Evolutionary conservation across 2,888 invertebrate species (phyloP).

Genomic region (Carcina quercana): DNA sequence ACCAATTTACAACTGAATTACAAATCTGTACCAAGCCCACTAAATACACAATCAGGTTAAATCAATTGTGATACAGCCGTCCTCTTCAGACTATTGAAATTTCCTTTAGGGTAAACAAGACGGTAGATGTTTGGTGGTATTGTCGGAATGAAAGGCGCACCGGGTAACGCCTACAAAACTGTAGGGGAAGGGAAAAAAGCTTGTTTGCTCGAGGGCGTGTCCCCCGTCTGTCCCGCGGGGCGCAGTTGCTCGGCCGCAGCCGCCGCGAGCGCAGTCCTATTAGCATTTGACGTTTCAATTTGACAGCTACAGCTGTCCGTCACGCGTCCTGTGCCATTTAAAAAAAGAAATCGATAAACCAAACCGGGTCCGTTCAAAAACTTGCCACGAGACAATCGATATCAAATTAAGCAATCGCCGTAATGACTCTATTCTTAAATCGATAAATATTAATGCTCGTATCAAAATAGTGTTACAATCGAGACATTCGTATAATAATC

Average conservation of each 20-base stretch:
- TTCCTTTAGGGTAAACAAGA: conserved; percentile 24
- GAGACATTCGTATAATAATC: conserved; percentile 30
- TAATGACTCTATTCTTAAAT: conserved; percentile 28
- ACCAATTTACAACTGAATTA: conserved; percentile 71
- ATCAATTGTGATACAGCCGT: conserved; percentile 49
- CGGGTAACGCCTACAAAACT: conserved; percentile 53
- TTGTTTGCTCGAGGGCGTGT: conserved; percentile 65
- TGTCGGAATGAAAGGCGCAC: conserved; percentile 38
- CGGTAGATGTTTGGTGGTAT: conserved; percentile 24
- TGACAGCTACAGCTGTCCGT: conserved; percentile 42
- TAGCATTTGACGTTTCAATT: conserved; percentile 42
- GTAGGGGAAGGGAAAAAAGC: conserved; percentile 52
- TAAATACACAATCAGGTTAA: conserved; percentile 68
- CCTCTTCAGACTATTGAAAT: conserved; percentile 21
- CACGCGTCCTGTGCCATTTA: conserved; percentile 20
- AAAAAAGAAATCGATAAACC: conserved; percentile 10
- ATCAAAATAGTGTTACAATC: conserved; percentile 28
- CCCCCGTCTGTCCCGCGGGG: conserved; percentile 26
- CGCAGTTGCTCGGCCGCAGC: conserved; percentile 56
- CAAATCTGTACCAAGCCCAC: conserved; percentile 63
- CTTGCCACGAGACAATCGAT: conserved; percentile 7
- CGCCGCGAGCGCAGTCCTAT: conserved; percentile 47
- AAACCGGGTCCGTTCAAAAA: conserved; percentile 15
- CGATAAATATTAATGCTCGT: conserved; percentile 34
- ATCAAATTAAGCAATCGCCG: conserved; percentile 43